These are phyloP conservation scores for Alectoris magna DNA, from an alignment of 2,797 vertebrate species.

Conservation along the genomic window DNA sequence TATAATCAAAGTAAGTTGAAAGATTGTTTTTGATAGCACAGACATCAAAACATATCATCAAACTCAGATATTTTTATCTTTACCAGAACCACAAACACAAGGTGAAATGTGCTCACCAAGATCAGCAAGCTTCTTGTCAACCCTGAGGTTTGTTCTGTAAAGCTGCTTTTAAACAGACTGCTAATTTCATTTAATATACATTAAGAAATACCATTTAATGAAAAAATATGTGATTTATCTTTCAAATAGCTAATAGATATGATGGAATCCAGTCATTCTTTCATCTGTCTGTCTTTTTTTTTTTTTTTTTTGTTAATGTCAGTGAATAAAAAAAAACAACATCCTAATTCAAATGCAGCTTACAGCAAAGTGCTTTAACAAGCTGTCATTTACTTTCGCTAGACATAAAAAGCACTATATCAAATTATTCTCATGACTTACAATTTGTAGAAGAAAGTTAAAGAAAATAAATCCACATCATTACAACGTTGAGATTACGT, in stretches of 20 bases:
- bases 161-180: background rate
- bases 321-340: background rate
- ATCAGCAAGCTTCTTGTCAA: background rate
- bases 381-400: constrained; percentile 23
- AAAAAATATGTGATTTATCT: constrained; percentile 23
- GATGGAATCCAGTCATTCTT: constrained; percentile 18
- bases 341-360: background rate
- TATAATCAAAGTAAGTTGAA: constrained; percentile 54
- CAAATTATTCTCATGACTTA: background rate
- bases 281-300: background rate
- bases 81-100: constrained; percentile 18
- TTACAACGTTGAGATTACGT: background rate
- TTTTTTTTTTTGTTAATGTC: constrained; percentile 14
- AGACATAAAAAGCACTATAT: background rate
- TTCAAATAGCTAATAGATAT: constrained; percentile 4
- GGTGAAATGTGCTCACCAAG: background rate
- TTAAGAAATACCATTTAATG: background rate
- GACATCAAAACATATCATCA: constrained; percentile 36
- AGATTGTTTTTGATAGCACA: constrained; percentile 31
- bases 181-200: constrained; percentile 40
- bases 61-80: constrained; percentile 3
- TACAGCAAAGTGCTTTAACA: background rate
- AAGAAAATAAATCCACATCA: background rate
- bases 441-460: background rate
- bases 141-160: background rate